Evolutionary conservation across 2,888 invertebrate genomes (phyloP), one percentile per base, ranked within the genome.

Genomic region (Ennomos quercinarius): DNA sequence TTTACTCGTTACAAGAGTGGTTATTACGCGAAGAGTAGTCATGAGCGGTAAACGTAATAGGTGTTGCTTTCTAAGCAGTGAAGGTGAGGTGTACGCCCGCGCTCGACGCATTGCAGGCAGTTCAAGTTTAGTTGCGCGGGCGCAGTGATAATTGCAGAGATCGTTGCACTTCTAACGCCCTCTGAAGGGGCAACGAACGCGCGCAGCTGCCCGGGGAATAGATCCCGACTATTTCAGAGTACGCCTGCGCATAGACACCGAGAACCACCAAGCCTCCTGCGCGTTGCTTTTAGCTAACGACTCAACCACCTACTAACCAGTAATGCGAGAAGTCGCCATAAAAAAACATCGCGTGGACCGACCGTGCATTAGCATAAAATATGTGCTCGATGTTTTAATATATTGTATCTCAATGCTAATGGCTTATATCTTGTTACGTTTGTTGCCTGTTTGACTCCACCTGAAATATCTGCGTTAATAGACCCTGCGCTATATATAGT

Each of bases 121-220:
- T 90, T 90, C 89, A 90, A 89, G 90, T 91, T 90, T 89, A 89
- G 87, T 80, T 76, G 82, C 81, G 78, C 80, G 79, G 78, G 76
- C 76, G 77, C 77, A 74, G 74, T 80, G 79, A 83, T 87, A 85
- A 87, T 86, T 86, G 89, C 83, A 81, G 84, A 87, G 89, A 89
- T 85, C 91, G 88, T 87, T 89, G 90, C 85, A 90, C 90, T 89
- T 91, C 91, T 91, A 91, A 90, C 86, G 88, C 88, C 84, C 87
- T 83, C 79, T 78, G 81, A 74, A 79, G 83, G 91, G 89, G 90
- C 90, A 91, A 91, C 84, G 91, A 86, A 87, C 91, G 88, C 87
- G 73, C 79, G 86, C 91, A 91, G 91, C 91, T 91, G 91, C 89
- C 86, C 87, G 88, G 88, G 88, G 89, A 91, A 91, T 90, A 90